Conservation (phyloP, 2,113 vertebrate genomes). For the Microcebus tavaratra region DNA sequence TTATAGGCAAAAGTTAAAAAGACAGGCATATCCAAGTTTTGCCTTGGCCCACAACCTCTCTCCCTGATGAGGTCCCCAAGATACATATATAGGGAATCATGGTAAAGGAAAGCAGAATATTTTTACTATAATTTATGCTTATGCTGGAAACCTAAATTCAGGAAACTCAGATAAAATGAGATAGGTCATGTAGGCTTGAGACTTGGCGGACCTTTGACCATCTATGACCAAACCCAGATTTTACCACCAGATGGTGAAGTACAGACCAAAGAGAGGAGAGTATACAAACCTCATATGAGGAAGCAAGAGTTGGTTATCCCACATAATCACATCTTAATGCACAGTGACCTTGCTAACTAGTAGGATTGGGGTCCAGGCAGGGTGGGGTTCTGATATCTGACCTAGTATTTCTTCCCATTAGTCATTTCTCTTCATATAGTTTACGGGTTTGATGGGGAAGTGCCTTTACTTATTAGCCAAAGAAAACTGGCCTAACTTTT, state of each 20-base stretch:
- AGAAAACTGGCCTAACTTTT: background rate
- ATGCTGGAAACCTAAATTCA: conserved; percentile 1
- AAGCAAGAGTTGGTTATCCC: background rate
- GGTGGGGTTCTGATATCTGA: background rate
- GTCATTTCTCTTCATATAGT: background rate
- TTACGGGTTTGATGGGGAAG: background rate
- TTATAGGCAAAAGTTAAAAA: background rate
- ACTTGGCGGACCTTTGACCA: background rate
- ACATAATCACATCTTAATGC: background rate
- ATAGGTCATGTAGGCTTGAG: background rate
- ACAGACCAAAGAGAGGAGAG: background rate
- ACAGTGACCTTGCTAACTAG: background rate
- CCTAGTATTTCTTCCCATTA: background rate
- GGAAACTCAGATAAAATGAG: background rate
- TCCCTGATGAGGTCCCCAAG: background rate
- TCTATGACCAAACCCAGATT: background rate
- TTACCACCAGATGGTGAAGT: background rate
- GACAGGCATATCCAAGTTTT: background rate
- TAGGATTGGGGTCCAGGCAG: background rate
- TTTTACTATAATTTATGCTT: background rate
- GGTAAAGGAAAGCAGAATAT: background rate
- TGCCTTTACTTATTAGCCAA: background rate
- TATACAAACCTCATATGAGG: background rate
- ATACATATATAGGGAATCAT: background rate
- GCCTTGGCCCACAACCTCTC: background rate